Conservation (phyloP, 2,113 vertebrate genomes). For the Aphelocoma coerulescens region DNA sequence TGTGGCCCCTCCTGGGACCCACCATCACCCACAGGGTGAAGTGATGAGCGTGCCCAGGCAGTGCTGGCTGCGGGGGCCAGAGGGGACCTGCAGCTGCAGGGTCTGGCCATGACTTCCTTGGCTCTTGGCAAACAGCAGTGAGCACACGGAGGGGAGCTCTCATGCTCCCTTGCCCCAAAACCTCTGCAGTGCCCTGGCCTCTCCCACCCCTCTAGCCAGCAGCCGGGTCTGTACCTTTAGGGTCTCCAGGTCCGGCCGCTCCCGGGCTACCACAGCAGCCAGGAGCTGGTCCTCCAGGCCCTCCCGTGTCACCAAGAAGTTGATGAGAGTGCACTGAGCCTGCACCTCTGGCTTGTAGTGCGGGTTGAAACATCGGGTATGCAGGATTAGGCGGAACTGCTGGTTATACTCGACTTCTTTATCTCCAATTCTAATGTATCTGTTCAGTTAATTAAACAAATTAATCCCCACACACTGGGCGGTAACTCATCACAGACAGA, state of each 20-base stretch:
- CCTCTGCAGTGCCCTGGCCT: accelerated
- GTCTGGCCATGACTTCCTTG: accelerated
- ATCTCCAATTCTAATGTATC: constrained; percentile 74
- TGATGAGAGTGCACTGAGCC: constrained; percentile 79
- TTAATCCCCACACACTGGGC: not conserved
- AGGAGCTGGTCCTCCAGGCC: constrained; percentile 78
- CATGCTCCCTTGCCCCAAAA: not conserved
- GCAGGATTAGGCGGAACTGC: constrained; percentile 74
- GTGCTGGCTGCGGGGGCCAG: accelerated
- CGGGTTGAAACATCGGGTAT: constrained; percentile 75
- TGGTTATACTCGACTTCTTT: constrained; percentile 77
- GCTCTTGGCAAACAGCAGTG: accelerated
- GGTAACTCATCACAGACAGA: not conserved
- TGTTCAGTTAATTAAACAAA: not conserved
- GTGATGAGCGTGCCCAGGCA: accelerated
- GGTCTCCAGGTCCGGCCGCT: constrained; percentile 72
- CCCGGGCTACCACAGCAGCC: constrained; percentile 75
- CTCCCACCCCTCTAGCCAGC: accelerated
- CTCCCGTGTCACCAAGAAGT: constrained; percentile 78
- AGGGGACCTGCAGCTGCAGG: not conserved
- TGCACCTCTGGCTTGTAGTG: constrained; percentile 82
- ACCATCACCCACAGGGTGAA: accelerated
- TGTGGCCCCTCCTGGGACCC: not conserved
- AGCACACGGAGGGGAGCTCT: not conserved
- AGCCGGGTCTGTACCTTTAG: constrained; percentile 58